These are phyloP conservation scores for Lasius platythorax DNA, from an alignment of 2,888 invertebrate species.

Conservation along the genomic window DNA sequence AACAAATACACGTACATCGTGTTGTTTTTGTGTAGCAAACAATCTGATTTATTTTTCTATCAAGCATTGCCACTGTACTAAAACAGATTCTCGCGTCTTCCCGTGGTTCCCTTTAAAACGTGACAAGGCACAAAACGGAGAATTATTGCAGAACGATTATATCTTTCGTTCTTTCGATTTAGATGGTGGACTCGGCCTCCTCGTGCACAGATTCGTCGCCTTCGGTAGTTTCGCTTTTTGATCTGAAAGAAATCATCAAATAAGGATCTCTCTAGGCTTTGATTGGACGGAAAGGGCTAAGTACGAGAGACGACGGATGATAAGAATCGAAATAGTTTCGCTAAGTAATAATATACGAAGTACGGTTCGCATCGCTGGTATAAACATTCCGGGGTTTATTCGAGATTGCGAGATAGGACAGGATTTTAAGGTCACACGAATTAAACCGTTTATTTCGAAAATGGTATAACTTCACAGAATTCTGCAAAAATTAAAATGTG, in stretches of 20 bases:
- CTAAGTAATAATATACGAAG: background rate
- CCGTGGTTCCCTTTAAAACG: slow-evolving; percentile 15
- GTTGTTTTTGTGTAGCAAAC: slow-evolving; percentile 52
- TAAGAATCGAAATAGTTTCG: slow-evolving; percentile 12
- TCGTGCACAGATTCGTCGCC: slow-evolving; percentile 81
- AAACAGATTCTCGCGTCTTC: slow-evolving; percentile 30
- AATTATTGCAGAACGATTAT: slow-evolving; percentile 29
- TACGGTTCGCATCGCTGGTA: background rate
- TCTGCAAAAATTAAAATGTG: background rate
- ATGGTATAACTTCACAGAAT: background rate
- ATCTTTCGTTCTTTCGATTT: slow-evolving; percentile 60
- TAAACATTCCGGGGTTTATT: background rate
- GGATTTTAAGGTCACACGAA: background rate
- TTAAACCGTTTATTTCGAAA: slow-evolving; percentile 27
- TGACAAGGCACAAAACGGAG: slow-evolving; percentile 51
- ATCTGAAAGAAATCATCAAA: slow-evolving; percentile 85
- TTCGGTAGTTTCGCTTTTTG: slow-evolving; percentile 84
- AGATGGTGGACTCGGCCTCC: slow-evolving; percentile 82
- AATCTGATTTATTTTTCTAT: slow-evolving; percentile 59
- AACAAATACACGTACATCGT: slow-evolving; percentile 31
- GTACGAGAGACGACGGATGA: background rate
- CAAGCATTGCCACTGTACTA: slow-evolving; percentile 43
- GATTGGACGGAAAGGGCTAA: slow-evolving; percentile 55
- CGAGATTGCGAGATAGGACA: background rate
- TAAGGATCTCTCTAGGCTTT: slow-evolving; percentile 71